Evolutionary conservation across 2,888 invertebrate genomes (phyloP).

Genomic region (Amiota mariae): DNA sequence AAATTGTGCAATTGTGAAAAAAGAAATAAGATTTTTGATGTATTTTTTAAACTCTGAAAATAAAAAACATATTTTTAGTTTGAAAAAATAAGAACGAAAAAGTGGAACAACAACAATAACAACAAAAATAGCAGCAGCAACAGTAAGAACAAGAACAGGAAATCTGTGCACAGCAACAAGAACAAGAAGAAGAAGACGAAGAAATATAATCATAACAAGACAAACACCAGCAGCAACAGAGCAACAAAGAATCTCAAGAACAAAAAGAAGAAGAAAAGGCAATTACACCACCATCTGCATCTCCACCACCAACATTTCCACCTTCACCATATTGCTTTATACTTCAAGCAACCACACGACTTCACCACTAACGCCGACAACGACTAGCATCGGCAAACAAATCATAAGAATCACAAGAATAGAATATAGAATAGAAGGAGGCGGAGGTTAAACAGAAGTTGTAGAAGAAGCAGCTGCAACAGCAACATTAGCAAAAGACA

Average conservation of each 20-base stretch:
- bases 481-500: background rate
- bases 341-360: no score
- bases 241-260: background rate
- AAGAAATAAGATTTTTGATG: background rate
- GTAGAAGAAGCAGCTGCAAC: background rate
- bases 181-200: constrained; percentile 26
- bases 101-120: background rate
- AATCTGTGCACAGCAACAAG: constrained; percentile 15
- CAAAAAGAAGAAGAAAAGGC: background rate
- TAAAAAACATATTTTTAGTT: background rate
- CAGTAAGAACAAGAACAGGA: constrained; percentile 13
- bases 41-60: constrained; percentile 11
- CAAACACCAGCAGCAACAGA: background rate
- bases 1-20: constrained; percentile 26
- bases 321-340: no score
- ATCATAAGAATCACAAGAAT: background rate
- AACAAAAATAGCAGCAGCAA: background rate
- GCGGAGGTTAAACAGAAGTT: background rate
- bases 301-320: no score
- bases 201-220: background rate
- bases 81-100: background rate
- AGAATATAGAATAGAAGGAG: no score
- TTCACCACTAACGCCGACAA: no score
- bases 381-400: no score
- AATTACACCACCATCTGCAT: no score